Percentiles rank a stretch among this genome's conserved stretches.
These are phyloP conservation scores for Ophiodon elongatus DNA, from an alignment of 2,113 vertebrate species.

Conservation along the genomic window DNA sequence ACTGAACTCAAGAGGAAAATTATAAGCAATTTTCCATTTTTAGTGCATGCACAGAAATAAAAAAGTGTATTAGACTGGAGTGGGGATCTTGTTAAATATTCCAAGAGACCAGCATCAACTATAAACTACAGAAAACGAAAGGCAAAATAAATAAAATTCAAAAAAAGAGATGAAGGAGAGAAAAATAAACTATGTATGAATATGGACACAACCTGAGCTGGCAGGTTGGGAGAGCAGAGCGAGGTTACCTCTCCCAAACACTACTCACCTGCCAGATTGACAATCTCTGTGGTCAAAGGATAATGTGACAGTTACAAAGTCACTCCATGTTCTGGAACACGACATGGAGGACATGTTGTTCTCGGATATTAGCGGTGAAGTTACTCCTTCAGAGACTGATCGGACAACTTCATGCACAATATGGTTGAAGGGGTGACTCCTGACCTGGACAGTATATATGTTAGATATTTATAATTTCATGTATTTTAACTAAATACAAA, in stretches of 20 bases:
- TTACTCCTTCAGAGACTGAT: constrained; percentile 15
- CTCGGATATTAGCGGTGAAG: constrained; percentile 7
- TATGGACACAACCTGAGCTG: constrained; percentile 72
- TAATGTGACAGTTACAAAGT: constrained; percentile 82
- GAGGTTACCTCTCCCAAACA: constrained; percentile 73
- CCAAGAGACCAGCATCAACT: background rate
- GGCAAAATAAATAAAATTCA: background rate
- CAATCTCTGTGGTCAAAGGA: constrained; percentile 88
- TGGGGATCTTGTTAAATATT: constrained; percentile 5
- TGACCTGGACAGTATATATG: constrained; percentile 62
- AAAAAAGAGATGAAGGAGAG: background rate
- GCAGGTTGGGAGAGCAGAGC: constrained; percentile 67
- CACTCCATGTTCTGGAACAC: constrained; percentile 41
- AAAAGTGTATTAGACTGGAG: background rate
- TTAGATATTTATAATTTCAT: background rate
- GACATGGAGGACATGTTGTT: constrained; percentile 46
- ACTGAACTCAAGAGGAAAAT: background rate
- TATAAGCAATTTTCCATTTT: background rate
- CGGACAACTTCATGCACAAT: constrained; percentile 45
- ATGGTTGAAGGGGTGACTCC: constrained; percentile 36
- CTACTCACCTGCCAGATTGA: constrained; percentile 90
- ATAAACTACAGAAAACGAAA: background rate
- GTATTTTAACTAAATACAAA: constrained; percentile 1
- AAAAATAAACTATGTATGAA: constrained; percentile 60
- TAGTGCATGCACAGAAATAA: constrained; percentile 37